Percentiles rank a stretch among this genome's conserved stretches.
phyloP scores from a whole-genome alignment of 2,113 vertebrate species.

The Haliaeetus leucogaster region DNA sequence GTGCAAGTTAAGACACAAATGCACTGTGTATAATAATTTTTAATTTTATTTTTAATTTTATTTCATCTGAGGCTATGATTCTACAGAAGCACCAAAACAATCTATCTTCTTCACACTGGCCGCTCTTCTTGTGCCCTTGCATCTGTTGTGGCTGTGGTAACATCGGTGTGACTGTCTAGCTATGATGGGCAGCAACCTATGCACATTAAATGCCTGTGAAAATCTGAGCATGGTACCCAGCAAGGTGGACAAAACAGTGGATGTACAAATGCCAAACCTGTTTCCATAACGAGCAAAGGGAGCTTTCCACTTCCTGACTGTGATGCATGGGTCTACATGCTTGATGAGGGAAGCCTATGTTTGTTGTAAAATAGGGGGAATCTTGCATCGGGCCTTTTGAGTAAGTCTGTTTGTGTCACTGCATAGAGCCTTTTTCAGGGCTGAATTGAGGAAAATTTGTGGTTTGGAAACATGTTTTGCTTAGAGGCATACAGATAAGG shows the following conservation, averaged over 20 bases:
- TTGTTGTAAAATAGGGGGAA: neutral
- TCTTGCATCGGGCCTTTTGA: neutral
- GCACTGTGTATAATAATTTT: neutral
- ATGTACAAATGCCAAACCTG: neutral
- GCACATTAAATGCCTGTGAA: neutral
- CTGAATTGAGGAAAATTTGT: neutral
- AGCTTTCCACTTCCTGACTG: neutral
- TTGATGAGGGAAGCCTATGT: neutral
- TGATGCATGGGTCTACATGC: neutral
- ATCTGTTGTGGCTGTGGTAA: neutral
- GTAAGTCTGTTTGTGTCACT: neutral
- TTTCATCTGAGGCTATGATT: neutral
- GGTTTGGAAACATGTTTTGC: neutral
- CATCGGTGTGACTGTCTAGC: neutral
- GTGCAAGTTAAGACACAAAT: neutral
- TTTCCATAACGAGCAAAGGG: neutral
- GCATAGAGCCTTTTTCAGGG: neutral
- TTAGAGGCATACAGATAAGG: neutral
- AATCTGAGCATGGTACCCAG: neutral
- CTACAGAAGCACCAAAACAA: neutral
- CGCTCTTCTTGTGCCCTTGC: neutral
- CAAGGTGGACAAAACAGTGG: neutral
- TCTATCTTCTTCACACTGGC: neutral
- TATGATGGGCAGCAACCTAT: neutral
- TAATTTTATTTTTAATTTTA: neutral